Evolutionary conservation across 2,113 vertebrate species (phyloP), one percentile per base, ranked within the genome.

Genomic region (Paradisaea rubra): DNA sequence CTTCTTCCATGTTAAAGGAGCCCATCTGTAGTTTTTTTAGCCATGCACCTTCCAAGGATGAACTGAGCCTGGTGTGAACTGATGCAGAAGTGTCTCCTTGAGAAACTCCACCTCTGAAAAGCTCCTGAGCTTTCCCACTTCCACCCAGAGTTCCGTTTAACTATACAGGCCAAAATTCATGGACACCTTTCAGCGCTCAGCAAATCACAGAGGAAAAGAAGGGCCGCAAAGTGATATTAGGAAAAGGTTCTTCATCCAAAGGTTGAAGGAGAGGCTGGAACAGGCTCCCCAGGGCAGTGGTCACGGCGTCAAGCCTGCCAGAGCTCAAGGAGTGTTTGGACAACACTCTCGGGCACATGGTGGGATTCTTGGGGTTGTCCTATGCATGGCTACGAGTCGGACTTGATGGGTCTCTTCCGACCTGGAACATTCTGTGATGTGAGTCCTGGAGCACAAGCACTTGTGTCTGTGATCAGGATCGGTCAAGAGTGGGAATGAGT

Each of bases 381-480:
- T 23, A 0, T 2, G 22, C 31, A 19, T 2, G 8, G 42, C 27
- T 30, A 4, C 0, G 17, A 15, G 37, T 0, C 11, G 50, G 31
- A 6, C 10, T 39, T 15, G 1, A 27, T 7, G 56, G 56, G 17
- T 9, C 42, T 13, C 18, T 13, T 7, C 50, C 68, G 33, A 0
- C 22, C 2, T 5, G 33, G 33, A 3, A 3, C 8, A 23, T 8
- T 20, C 35, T 19, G 17, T 6, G 42, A 3, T 33, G 82, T 0
- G 17, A 25, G 18, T 4, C 17, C 41, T 5, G 24, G 0, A 0
- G 28, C 52, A 52, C 3, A 2, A 44, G 12, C 0, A 1, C 39
- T 6, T 1, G 7, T 2, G 33, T 31, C 7, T 6, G 0, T 12
- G 19, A 2, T 0, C 11, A 2, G 0, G 1, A 19, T 1, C 9